Conservation (phyloP, 2,113 vertebrate genomes). For the Psammodynastes pulverulentus region DNA sequence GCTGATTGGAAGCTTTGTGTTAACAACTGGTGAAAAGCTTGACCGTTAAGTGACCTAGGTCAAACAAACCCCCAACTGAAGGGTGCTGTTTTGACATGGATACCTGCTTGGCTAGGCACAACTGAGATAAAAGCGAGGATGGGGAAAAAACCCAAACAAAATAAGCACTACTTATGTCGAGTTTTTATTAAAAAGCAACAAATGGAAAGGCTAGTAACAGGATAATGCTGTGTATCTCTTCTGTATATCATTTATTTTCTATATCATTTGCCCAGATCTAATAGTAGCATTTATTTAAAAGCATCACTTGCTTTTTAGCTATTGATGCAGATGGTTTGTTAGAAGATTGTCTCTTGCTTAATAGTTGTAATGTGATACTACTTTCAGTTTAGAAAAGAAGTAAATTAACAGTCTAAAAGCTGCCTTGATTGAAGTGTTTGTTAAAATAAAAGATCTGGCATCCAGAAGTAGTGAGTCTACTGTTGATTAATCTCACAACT, state of each 20-base stretch:
- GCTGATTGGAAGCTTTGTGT: slow-evolving; percentile 74
- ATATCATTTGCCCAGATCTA: slow-evolving; percentile 38
- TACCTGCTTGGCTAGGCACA: slow-evolving; percentile 80
- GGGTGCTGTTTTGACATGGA: slow-evolving; percentile 84
- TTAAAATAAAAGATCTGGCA: slow-evolving; percentile 74
- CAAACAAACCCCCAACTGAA: slow-evolving; percentile 78
- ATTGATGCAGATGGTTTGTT: slow-evolving; percentile 35
- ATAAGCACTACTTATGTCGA: slow-evolving; percentile 60
- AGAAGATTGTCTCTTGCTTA: slow-evolving; percentile 47
- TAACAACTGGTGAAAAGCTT: slow-evolving; percentile 87
- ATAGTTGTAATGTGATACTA: slow-evolving; percentile 74
- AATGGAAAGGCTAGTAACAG: slow-evolving; percentile 38
- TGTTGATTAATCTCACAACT: slow-evolving; percentile 69
- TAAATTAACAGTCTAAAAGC: slow-evolving; percentile 76
- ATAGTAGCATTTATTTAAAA: slow-evolving; percentile 55
- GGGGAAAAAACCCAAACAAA: slow-evolving; percentile 23
- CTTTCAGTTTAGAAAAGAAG: slow-evolving; percentile 67
- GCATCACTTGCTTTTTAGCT: slow-evolving; percentile 48
- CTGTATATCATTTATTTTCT: not conserved
- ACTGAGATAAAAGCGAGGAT: slow-evolving; percentile 59
- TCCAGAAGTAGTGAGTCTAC: slow-evolving; percentile 59
- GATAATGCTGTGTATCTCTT: not conserved
- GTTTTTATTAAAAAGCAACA: slow-evolving; percentile 45
- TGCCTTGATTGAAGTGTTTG: slow-evolving; percentile 65
- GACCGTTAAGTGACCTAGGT: slow-evolving; percentile 84